Evolutionary conservation across 2,113 vertebrate species (phyloP).

Genomic region (Tonatia bakeri): DNA sequence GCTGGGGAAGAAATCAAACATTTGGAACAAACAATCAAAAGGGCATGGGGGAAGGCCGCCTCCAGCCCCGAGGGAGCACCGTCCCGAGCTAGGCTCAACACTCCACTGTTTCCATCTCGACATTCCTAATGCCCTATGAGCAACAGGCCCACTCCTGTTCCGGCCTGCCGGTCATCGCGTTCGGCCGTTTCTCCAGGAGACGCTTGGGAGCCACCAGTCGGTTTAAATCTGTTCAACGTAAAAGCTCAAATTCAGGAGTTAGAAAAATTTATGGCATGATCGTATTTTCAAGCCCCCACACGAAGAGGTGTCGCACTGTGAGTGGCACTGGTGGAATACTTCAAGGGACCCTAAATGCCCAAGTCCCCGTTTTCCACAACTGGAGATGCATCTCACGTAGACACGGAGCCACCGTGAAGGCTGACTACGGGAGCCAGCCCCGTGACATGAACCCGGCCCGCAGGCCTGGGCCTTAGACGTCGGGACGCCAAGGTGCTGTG

Average conservation of each 20-base stretch:
- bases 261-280: neutral
- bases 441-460: neutral
- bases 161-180: neutral
- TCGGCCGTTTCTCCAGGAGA: neutral
- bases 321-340: neutral
- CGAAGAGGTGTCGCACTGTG: accelerated
- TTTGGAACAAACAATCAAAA: too few relatives aligned
- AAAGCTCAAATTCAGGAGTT: neutral
- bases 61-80: accelerated
- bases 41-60: neutral
- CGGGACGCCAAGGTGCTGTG: neutral
- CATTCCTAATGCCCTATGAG: neutral
- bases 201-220: neutral
- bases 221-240: neutral
- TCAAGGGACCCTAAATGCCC: neutral
- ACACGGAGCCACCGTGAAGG: accelerated
- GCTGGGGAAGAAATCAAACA: neutral
- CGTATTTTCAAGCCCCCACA: neutral
- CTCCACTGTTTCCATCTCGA: neutral
- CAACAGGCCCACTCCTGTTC: neutral
- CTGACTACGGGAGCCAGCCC: neutral
- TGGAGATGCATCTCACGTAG: neutral
- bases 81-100: accelerated
- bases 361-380: neutral
- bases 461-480: neutral